Evolutionary conservation across 1,140 invertebrate genomes (phyloP).

Genomic region (Drosophila sp.): DNA sequence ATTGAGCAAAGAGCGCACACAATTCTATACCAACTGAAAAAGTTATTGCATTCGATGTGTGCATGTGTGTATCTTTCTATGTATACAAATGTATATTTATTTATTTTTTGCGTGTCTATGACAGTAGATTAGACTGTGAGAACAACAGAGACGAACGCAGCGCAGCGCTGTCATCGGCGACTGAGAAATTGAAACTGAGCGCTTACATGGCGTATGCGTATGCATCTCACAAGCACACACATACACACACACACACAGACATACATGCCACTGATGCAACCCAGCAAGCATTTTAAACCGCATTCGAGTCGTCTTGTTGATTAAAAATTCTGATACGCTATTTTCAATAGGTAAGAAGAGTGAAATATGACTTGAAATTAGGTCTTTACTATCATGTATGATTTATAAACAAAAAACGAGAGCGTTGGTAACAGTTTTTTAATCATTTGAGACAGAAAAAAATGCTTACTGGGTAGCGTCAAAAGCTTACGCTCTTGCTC

Average conservation of each 20-base stretch:
- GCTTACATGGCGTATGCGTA: constrained; percentile 68
- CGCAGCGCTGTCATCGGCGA: constrained; percentile 57
- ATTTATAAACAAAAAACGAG: too few relatives aligned
- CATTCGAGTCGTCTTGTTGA: too few relatives aligned
- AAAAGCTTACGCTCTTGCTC: constrained; percentile 37
- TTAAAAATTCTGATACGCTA: too few relatives aligned
- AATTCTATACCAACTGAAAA: constrained; percentile 19
- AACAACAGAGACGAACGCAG: constrained; percentile 41
- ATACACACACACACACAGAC: constrained; percentile 18
- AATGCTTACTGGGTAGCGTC: too few relatives aligned
- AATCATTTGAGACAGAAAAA: too few relatives aligned
- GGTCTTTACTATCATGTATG: too few relatives aligned
- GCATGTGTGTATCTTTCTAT: too few relatives aligned
- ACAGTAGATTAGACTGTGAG: constrained; percentile 31
- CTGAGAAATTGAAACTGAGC: constrained; percentile 69
- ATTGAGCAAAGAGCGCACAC: constrained; percentile 23
- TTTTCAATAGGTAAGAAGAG: too few relatives aligned
- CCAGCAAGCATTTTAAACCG: too few relatives aligned
- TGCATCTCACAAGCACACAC: constrained; percentile 36
- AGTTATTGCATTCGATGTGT: constrained; percentile 17
- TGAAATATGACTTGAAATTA: too few relatives aligned
- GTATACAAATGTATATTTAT: constrained; percentile 14
- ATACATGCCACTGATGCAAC: too few relatives aligned
- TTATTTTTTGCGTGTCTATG: constrained; percentile 39
- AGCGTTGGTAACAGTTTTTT: too few relatives aligned